Evolutionary conservation across 2,888 invertebrate genomes (phyloP), one percentile per base, ranked within the genome.

Genomic region (Sipha maydis): DNA sequence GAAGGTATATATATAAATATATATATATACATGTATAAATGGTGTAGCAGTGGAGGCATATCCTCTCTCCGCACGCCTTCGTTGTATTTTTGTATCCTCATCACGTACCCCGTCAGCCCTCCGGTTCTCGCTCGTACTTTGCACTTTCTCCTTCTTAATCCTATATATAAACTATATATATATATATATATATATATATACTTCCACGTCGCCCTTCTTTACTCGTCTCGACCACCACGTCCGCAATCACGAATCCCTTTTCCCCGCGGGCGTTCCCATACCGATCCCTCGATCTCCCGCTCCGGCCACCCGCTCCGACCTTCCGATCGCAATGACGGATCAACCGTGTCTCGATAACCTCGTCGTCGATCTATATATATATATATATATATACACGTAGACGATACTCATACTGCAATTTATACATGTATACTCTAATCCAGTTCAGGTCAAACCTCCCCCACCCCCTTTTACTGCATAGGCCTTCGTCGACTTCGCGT

Each of bases 91-190:
- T 86, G 86, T 86, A 86, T 79, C 86, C 86, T 79, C 78, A 41
- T 86, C 86, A 86, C 86, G 86, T 86, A 56, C 86, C 79, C 84
- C 71, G 73, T 73, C 86, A 79, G 73, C 79, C 86, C 86, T 86
- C 86, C 86, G 86, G 86, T 86, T 79, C 71, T 79, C 82, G 76
- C 31, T 25, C 75, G 76, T 85, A 86, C 86, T 86, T 86, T 86
- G 86, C 86, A 86, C 86, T 86, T 86, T 86, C 86, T 86, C 86
- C 79, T 79, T 79, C 86, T 86, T 86, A 86, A 86, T 86, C 86
- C 79, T 48, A 31, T 28, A 83, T 17, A 41, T 3, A 21, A 28
- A 28, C 19, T 19, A 21, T 38, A 38, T 48, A 54, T 77, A n/a
- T 38, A 48, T n/a, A 38, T 14, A 19, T 17, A 21, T 61, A 73